These are phyloP conservation scores for Stichopus horrens DNA, from an alignment of 53 echinoderm and acorn worm species.

Conservation along the genomic window DNA sequence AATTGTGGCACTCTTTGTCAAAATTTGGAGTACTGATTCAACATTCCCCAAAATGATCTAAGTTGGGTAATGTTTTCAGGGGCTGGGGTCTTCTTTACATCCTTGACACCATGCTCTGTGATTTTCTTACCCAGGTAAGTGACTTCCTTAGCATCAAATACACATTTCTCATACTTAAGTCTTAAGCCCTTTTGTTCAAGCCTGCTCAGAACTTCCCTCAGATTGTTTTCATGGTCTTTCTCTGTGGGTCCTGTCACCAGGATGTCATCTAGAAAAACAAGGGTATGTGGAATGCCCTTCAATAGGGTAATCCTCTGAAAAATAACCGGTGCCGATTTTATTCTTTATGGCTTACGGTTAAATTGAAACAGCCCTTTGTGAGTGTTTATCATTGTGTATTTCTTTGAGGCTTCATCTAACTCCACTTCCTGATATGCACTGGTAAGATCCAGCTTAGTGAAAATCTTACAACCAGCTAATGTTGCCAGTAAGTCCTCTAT, in stretches of 20 bases:
- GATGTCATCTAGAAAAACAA: slow-evolving; percentile 46
- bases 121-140: slow-evolving; percentile 45
- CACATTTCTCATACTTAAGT: slow-evolving; percentile 35
- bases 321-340: slow-evolving; percentile 31
- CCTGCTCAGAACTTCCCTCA: slow-evolving; percentile 33
- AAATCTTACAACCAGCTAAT: slow-evolving; percentile 51
- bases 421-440: slow-evolving; percentile 60
- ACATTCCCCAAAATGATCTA: slow-evolving; percentile 33
- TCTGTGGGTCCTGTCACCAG: slow-evolving; percentile 43
- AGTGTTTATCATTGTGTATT: slow-evolving; percentile 50
- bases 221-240: slow-evolving; percentile 21
- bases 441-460: slow-evolving; percentile 58
- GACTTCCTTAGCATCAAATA: slow-evolving; percentile 14
- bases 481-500: slow-evolving; percentile 51
- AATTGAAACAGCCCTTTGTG: slow-evolving; percentile 55
- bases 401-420: slow-evolving; percentile 46
- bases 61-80: slow-evolving; percentile 21
- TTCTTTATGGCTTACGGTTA: slow-evolving; percentile 51
- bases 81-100: slow-evolving; percentile 24
- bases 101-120: slow-evolving; percentile 35
- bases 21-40: slow-evolving; percentile 43
- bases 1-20: slow-evolving; percentile 38
- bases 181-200: slow-evolving; percentile 27
- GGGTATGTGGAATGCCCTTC: slow-evolving; percentile 26
- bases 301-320: slow-evolving; percentile 37